Conservation (phyloP, 1,140 invertebrate species). For the Phortica variegata region DNA sequence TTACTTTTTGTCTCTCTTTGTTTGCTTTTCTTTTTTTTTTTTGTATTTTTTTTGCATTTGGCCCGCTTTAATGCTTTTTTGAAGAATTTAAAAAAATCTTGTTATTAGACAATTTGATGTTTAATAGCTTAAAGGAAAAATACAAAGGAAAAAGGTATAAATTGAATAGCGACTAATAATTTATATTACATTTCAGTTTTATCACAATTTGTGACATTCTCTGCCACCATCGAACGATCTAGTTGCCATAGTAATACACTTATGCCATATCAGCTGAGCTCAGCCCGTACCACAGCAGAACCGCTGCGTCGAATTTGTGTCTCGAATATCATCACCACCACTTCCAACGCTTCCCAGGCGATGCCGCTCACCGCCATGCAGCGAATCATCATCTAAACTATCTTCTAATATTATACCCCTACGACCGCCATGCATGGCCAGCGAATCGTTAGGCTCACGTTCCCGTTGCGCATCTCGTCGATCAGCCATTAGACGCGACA, state of each 20-base stretch:
- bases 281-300: conserved; percentile 54
- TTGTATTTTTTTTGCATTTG: no score
- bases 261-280: no score
- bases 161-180: conserved; percentile 19
- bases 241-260: no score
- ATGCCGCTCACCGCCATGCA: conserved; percentile 30
- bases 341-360: conserved; percentile 67
- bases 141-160: no score
- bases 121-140: no score
- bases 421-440: conserved; percentile 29
- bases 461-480: conserved; percentile 28
- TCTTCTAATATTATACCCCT: conserved; percentile 21
- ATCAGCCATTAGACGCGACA: conserved; percentile 64
- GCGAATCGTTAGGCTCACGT: conserved; percentile 39
- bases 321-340: conserved; percentile 61
- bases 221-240: neutral
- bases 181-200: conserved; percentile 29
- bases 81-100: no score
- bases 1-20: no score
- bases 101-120: no score
- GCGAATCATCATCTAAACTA: conserved; percentile 57
- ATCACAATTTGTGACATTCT: conserved; percentile 38
- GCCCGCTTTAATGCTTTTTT: no score
- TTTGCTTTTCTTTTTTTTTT: no score
- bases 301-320: conserved; percentile 20